Evolutionary conservation across 2,888 invertebrate species (phyloP).

Genomic region (Conus canariensis): DNA sequence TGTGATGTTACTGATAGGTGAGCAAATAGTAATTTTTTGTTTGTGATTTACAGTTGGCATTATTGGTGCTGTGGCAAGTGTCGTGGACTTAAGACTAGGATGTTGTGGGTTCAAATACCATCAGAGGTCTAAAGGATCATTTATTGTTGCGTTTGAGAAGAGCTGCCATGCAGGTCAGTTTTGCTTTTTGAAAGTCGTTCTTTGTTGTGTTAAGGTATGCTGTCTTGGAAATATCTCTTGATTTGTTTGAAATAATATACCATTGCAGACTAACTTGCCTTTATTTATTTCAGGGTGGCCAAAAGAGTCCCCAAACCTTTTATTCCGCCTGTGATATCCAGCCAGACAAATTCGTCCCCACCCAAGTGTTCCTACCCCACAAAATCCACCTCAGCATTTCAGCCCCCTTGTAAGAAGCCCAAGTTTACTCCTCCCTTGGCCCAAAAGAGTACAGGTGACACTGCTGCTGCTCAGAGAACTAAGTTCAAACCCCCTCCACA

Average conservation of each 20-base stretch:
- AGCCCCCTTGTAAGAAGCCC: conserved; percentile 47
- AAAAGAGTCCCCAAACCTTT: neutral
- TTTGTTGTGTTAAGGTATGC: no score
- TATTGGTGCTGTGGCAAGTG: no score
- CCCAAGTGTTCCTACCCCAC: neutral
- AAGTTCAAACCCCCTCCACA: neutral
- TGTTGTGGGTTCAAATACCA: no score
- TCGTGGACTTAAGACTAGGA: no score
- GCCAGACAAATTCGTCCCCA: neutral
- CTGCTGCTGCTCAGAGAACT: neutral
- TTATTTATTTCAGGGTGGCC: neutral
- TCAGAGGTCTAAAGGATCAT: no score
- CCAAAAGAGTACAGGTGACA: neutral
- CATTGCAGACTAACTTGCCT: no score
- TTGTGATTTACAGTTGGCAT: no score
- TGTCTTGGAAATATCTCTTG: no score
- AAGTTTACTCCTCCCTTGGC: conserved; percentile 29
- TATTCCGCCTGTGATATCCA: neutral
- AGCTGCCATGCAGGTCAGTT: no score
- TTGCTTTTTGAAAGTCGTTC: no score
- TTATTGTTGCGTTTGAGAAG: no score
- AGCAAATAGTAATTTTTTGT: neutral
- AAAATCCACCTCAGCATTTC: neutral
- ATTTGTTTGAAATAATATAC: no score
- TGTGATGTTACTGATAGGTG: neutral